Evolutionary conservation across 1,140 invertebrate species (phyloP), one percentile per base, ranked within the genome.

Genomic region (Rhopalosiphum padi): DNA sequence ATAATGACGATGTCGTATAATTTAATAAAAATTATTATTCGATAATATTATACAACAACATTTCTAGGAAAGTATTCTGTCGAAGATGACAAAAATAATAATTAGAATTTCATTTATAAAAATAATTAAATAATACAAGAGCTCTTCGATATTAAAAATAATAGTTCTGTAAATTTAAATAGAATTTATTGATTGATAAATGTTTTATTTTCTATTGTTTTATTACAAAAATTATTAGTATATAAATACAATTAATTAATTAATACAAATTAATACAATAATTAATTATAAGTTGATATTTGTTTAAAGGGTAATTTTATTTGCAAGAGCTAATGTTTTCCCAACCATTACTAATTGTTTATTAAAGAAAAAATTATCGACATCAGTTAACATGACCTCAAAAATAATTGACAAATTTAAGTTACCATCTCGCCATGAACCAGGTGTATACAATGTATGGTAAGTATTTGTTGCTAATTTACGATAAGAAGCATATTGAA

Each of bases 361-460:
- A 51, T 37, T 53, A 3, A 89, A 53, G 37, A 53, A 37, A 37
- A 53, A 25, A 55, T 1, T 89, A 23, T 89, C 88, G 8, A 55
- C 51, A 37, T 89, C 48, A 35, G 35, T 11, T 11, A 89, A 89
- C 18, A 90, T 15, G 18, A 30, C 55, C 6, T 22, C 51, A n/a
- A 30, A 43, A 23, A 43, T 90, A 21, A n/a, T 23, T 22, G 85
- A 94, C 21, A 92, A 91, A 93, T 94, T 94, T 21, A 87, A 89
- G 60, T 90, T 94, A 86, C 94, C 94, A 9, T 46, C 93, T 77
- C 94, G 87, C 55, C 94, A 93, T 37, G 90, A 60, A 55, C 5
- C 91, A 60, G 93, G 86, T 48, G 96, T 96, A 94, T 96, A 96
- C 94, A 96, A 96, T 94, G 96, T 96, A 5, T 96, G 96, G 96